A percentile compares a stretch with the other conserved stretches of the same genome.
These are phyloP conservation scores for Heliconius nattereri DNA, from an alignment of 1,140 invertebrate genomes.

Conservation along the genomic window DNA sequence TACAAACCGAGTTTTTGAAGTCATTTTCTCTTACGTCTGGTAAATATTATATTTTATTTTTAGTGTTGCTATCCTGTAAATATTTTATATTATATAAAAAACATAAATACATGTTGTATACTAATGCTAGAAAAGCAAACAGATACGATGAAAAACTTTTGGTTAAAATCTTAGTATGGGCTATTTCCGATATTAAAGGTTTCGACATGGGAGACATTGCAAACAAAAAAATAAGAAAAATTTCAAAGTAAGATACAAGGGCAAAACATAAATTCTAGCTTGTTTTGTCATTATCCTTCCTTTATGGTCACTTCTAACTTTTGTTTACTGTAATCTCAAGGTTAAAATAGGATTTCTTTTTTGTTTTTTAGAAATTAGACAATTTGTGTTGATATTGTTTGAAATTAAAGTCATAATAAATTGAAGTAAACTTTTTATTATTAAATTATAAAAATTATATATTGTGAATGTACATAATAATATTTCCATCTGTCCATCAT, in stretches of 20 bases:
- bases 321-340: slow-evolving; percentile 7
- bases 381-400: neutral
- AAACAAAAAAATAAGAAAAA: neutral
- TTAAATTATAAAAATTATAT: no score
- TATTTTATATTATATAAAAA: neutral
- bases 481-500: no score
- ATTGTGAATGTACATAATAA: no score
- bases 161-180: neutral
- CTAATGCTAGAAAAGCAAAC: neutral
- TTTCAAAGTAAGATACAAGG: neutral
- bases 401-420: no score
- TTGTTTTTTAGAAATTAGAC: neutral
- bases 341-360: neutral
- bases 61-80: neutral
- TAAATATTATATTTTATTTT: neutral
- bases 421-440: no score
- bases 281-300: neutral
- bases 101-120: neutral
- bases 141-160: neutral
- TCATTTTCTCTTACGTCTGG: neutral
- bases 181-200: neutral
- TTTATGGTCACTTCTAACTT: neutral
- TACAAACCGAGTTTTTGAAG: neutral
- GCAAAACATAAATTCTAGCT: neutral
- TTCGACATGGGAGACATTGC: neutral